phyloP scores from a whole-genome alignment of 1,140 invertebrate species.

The Hesperophylax magnus region DNA sequence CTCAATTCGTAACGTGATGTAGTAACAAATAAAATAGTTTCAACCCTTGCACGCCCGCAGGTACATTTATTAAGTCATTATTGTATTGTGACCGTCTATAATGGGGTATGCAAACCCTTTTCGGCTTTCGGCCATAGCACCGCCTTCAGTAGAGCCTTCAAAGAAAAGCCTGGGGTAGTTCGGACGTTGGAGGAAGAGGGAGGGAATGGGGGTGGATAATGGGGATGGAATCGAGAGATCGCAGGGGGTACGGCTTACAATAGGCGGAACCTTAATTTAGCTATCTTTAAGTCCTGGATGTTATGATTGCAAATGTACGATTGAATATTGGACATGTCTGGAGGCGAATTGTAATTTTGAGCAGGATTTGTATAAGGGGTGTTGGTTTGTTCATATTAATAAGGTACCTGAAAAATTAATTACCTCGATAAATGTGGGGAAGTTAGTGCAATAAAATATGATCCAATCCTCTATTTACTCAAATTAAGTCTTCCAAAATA shows the following conservation, averaged over 20 bases:
- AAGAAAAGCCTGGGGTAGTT: conserved; percentile 35
- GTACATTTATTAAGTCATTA: conserved; percentile 55
- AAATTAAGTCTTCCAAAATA: too few relatives aligned
- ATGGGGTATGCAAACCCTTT: conserved; percentile 51
- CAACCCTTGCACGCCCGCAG: conserved; percentile 46
- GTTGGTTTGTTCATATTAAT: too few relatives aligned
- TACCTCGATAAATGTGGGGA: too few relatives aligned
- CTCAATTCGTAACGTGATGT: too few relatives aligned
- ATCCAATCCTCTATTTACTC: too few relatives aligned
- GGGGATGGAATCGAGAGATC: conserved; percentile 43
- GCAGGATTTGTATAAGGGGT: too few relatives aligned
- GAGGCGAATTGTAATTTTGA: not conserved
- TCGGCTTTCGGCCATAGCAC: conserved; percentile 39
- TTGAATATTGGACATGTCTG: conserved; percentile 55
- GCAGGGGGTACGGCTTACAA: not conserved
- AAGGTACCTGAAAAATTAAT: too few relatives aligned
- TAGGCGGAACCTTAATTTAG: not conserved
- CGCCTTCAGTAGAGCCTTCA: not conserved
- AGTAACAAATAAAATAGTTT: not conserved
- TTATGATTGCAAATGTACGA: conserved; percentile 56
- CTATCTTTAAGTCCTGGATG: conserved; percentile 38
- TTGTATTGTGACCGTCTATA: conserved; percentile 53
- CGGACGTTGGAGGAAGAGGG: too few relatives aligned
- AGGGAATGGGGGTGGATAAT: conserved; percentile 18
- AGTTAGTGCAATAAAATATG: too few relatives aligned